phyloP scores from a whole-genome alignment of 2,113 vertebrate species.

The Podarcis muralis region DNA sequence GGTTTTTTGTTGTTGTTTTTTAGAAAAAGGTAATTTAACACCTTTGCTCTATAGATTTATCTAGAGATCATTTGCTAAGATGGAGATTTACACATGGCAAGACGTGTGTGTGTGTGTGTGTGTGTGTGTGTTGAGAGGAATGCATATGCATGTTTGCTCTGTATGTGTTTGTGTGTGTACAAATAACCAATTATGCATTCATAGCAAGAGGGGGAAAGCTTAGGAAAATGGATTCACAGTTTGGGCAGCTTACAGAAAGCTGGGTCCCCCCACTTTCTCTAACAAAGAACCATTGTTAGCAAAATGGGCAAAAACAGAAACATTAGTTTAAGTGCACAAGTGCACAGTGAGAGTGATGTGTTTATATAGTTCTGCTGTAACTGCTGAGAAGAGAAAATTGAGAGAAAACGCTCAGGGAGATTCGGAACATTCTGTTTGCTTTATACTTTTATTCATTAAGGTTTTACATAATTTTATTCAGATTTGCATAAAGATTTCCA shows the following conservation, averaged over 20 bases:
- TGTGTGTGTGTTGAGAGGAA: conserved; percentile 29
- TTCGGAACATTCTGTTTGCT: no score
- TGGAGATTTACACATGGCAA: conserved; percentile 68
- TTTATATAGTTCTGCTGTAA: background rate
- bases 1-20: no score
- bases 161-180: conserved; percentile 46
- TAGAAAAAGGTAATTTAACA: conserved; percentile 64
- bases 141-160: background rate
- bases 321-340: background rate
- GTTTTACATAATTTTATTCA: no score
- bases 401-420: no score
- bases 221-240: conserved; percentile 40
- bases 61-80: conserved; percentile 68
- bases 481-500: no score
- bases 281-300: conserved; percentile 48
- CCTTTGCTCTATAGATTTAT: conserved; percentile 69
- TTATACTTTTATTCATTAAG: no score
- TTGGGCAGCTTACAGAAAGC: conserved; percentile 50
- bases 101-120: conserved; percentile 28
- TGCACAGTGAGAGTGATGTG: background rate
- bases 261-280: background rate
- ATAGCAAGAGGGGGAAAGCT: conserved; percentile 49
- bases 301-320: background rate
- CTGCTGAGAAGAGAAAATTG: no score
- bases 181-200: conserved; percentile 77